Base-by-base conservation (phyloP, 2,113 vertebrate species). In the Cinclus cinclus region DNA sequence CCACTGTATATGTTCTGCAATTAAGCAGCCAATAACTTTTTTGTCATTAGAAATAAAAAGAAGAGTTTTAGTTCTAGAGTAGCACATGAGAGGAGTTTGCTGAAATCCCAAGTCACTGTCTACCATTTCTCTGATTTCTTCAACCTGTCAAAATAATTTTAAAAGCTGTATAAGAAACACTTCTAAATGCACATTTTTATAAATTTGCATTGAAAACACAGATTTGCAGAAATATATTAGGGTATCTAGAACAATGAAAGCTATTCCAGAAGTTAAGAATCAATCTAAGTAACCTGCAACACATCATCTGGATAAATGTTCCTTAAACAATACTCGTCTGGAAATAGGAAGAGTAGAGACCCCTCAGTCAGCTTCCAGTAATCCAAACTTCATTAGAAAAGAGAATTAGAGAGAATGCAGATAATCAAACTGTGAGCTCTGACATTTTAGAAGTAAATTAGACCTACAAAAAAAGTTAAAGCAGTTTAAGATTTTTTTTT, bases 41-140 rank as follows among this genome's bases (percentile, higher is more conserved):
- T 99, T 99, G 96, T 99, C 99, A 70, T 98, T 99, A 73, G 99
- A 99, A 98, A 99, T 99, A 94, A 99, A 99, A 74, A 99, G 98
- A 89, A 99, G 99, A 62, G 99, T 99, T 97, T 99, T 99, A 68
- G 99, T 99, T 97, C 99, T 98, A 58, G 99, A 99, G 87, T 99
- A 99, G 96, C 99, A 99, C 98, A 99, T 99, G 68, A 99, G 98
- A 23, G 99, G 98, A 97, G 99, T 98, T 97, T 99, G 99, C 82
- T 99, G 99, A 97, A 99, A 99, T 94, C 99, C 99, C 87, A 99
- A 97, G 95, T 99, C 99, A 90, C 99, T 99, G 98, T 99, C 99
- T 96, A 99, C 99, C 99, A 99, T 99, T 97, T 99, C 99, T 97
- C 99, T 98, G 84, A 99, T 99, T 97, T 99, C 99, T 88, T 99